Evolutionary conservation across 2,113 vertebrate genomes (phyloP), one percentile per base, ranked within the genome.

Genomic region (Lepisosteus oculatus): DNA sequence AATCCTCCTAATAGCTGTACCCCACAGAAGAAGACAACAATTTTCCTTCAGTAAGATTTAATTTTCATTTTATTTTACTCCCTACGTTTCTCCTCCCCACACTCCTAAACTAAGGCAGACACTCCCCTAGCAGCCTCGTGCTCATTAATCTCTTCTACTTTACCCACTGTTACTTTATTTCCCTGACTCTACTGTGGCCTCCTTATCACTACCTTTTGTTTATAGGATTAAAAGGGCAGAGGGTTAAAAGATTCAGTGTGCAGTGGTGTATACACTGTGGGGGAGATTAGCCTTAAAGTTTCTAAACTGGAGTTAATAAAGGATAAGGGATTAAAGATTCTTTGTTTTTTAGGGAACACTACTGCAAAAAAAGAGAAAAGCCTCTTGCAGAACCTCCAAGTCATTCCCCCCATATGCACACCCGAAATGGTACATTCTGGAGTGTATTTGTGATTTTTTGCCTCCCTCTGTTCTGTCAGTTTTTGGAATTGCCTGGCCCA

Each of bases 401-500:
- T 6, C 1, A 51, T 9, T 6, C 47, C 47, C 47, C 47, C 47
- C 47, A 29, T 29, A 29, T 29, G 29, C 47, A 59, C 67, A 71
- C 74, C 61, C 74, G 2, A 56, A 87, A 75, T 89, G 85, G 84
- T 84, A 81, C 29, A 2, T 57, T 74, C 83, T 78, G 29, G 15
- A 12, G 8, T 55, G 15, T 57, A 51, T 3, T 51, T 51, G 47
- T 51, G 47, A 51, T 6, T 5, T 43, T 56, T 11, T n/a, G 17
- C 14, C 61, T 29, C 72, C 76, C 74, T 78, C 72, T 74, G 76
- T 78, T 81, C 77, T 81, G 81, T 83, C 76, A 81, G 78, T 78
- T 84, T 87, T 91, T 90, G 82, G 80, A 87, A 87, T 82, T 14
- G 78, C 81, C 87, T 81, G 82, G 88, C 89, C 90, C 87, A 83